Percentiles rank a stretch among this genome's conserved stretches.
Conservation (phyloP, 2,113 vertebrate genomes). For the Ammodytes dubius region DNA sequence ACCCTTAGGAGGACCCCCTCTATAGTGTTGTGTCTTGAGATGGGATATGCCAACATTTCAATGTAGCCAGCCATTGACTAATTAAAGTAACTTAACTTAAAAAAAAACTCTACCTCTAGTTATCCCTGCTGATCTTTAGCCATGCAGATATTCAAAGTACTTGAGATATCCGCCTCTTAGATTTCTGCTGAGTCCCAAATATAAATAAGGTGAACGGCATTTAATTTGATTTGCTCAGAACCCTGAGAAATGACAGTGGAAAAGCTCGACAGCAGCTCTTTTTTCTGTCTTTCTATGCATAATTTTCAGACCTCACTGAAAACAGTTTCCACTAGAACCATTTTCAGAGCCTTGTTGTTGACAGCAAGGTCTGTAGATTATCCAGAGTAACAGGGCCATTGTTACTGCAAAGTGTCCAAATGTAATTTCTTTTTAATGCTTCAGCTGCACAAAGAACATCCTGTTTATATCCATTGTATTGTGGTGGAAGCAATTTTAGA, state of each 20-base stretch:
- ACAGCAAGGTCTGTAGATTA: constrained; percentile 21
- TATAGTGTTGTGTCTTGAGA: no score
- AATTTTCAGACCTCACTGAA: constrained; percentile 23
- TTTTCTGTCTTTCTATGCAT: constrained; percentile 17
- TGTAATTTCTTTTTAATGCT: not conserved
- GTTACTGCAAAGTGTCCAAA: constrained; percentile 8
- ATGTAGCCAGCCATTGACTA: no score
- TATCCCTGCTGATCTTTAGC: not conserved
- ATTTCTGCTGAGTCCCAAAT: not conserved
- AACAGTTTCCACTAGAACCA: constrained; percentile 20
- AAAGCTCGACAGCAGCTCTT: constrained; percentile 15
- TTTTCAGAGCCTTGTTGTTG: constrained; percentile 28
- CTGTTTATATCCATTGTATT: not conserved
- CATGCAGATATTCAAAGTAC: constrained; percentile 23
- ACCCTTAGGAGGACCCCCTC: no score
- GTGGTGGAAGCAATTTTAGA: not conserved
- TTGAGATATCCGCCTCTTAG: not conserved
- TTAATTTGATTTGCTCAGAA: constrained; percentile 3
- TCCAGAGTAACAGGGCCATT: constrained; percentile 10
- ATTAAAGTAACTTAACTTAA: not conserved
- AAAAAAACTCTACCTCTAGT: not conserved
- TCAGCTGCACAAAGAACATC: constrained; percentile 5
- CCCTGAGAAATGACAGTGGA: constrained; percentile 4
- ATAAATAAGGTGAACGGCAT: constrained; percentile 16
- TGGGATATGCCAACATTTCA: no score